phyloP scores from a whole-genome alignment of 1,140 invertebrate genomes.

The Sycobia sp. region DNA sequence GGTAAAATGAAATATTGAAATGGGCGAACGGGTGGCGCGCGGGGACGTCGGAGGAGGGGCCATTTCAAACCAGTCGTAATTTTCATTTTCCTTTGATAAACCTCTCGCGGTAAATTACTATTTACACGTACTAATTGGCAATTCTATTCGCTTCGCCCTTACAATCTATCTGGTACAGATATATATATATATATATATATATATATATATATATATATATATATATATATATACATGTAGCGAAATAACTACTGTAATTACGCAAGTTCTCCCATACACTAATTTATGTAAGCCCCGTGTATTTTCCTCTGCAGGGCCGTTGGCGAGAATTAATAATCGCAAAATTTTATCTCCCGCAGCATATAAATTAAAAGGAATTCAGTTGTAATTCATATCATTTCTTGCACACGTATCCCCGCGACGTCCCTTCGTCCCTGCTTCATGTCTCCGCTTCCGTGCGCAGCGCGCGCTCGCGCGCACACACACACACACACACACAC shows the following conservation, averaged over 20 bases:
- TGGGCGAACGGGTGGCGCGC: no score
- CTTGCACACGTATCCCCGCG: not conserved
- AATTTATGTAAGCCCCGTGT: slow-evolving; percentile 25
- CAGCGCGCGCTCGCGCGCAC: no score
- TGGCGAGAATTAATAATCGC: slow-evolving; percentile 28
- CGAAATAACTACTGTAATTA: slow-evolving; percentile 33
- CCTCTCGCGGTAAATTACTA: slow-evolving; percentile 26
- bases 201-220: no score
- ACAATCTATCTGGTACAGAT: slow-evolving; percentile 28
- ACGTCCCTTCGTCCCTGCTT: slow-evolving; percentile 2
- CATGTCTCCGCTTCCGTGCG: no score
- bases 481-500: no score
- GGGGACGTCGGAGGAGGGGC: no score
- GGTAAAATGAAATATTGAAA: no score
- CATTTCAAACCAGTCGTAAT: slow-evolving; percentile 12
- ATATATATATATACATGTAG: no score
- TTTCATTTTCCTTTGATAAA: slow-evolving; percentile 34
- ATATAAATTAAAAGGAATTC: slow-evolving; percentile 15
- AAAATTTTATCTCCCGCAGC: slow-evolving; percentile 6
- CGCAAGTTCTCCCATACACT: not conserved
- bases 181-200: no score
- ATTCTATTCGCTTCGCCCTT: slow-evolving; percentile 26
- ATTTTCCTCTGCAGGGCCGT: no score
- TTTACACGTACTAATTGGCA: slow-evolving; percentile 35
- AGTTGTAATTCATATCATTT: slow-evolving; percentile 18